Evolutionary conservation across 2,888 invertebrate genomes (phyloP), one percentile per base, ranked within the genome.

Genomic region (Pammene aurita): DNA sequence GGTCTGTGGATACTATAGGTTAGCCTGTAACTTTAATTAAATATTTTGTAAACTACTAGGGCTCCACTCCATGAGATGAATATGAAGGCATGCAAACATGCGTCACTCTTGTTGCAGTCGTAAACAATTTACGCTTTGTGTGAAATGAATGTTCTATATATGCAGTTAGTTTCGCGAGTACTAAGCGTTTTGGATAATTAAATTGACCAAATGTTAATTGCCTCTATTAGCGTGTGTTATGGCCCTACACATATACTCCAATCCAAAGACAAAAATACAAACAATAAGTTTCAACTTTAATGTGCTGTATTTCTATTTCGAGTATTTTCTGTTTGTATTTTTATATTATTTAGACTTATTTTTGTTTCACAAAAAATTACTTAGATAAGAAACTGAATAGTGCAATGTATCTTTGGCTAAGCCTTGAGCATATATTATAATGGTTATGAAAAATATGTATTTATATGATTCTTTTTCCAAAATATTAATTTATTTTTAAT

Each of bases 321-420:
- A 80, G 80, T 81, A 80, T 80, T 82, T 78, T 82, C 72, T 83
- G 79, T 81, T 82, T 77, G 78, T 82, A 75, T 70, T 78, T 80
- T 78, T 80, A 75, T 76, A 78, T 75, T 75, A 76, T 50, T 9
- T 77, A 78, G 75, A 76, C 77, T 54, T 77, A 76, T 76, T 77
- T 78, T 76, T 79, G 77, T 83, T 84, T 79, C 77, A 78, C 79
- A 74, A 80, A 76, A 78, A 76, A 78, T 77, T 78, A 79, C 10
- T 38, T 26, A 26, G 77, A 80, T 74, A 83, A 84, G 76, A 73
- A 81, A 79, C 76, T 81, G 76, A 81, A 78, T 84, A 86, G 91
- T 92, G 91, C 91, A 92, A 92, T 91, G 85, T 87, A 84, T 79
- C 78, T 82, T 84, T 87, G 55, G 91, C 91, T 78, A 85, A 90